These are phyloP conservation scores for Zaprionus inermis DNA, from an alignment of 1,140 invertebrate species.

Conservation along the genomic window DNA sequence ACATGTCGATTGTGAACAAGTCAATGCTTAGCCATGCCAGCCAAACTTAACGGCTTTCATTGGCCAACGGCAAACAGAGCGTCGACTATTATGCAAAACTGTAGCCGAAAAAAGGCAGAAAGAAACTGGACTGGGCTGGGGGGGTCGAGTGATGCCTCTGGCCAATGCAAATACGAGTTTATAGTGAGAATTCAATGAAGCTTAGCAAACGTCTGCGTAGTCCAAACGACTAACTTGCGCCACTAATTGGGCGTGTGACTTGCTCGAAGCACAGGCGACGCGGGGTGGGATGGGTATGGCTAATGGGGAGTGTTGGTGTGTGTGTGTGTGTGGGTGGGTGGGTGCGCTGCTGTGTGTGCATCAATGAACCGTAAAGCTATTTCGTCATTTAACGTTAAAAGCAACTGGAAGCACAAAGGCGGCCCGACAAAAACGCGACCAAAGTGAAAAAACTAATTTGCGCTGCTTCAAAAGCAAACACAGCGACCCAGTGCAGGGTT, in stretches of 20 bases:
- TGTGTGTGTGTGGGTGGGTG: conserved; percentile 36
- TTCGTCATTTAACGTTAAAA: conserved; percentile 82
- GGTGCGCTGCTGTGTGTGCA: conserved; percentile 54
- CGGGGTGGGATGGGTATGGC: not conserved
- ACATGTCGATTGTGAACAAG: conserved; percentile 70
- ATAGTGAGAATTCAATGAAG: conserved; percentile 81
- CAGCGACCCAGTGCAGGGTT: conserved; percentile 12
- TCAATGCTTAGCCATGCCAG: conserved; percentile 73
- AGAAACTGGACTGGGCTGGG: too few species aligned
- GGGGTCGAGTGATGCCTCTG: conserved; percentile 35
- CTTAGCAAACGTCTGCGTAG: conserved; percentile 70
- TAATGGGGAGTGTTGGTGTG: not conserved
- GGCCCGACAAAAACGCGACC: conserved; percentile 68
- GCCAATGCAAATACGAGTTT: conserved; percentile 70
- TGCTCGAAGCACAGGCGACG: conserved; percentile 29
- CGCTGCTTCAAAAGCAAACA: conserved; percentile 83
- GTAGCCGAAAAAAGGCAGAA: conserved; percentile 67
- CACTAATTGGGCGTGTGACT: conserved; percentile 81
- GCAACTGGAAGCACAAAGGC: conserved; percentile 62
- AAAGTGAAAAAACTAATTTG: conserved; percentile 84
- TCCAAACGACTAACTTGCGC: conserved; percentile 72
- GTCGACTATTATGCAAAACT: conserved; percentile 71
- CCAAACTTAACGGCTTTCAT: conserved; percentile 77
- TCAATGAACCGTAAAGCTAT: conserved; percentile 82
- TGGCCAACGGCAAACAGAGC: conserved; percentile 65